Base-by-base conservation (phyloP, 92 coral and sea anemone genomes). In the Ricordea florida region DNA sequence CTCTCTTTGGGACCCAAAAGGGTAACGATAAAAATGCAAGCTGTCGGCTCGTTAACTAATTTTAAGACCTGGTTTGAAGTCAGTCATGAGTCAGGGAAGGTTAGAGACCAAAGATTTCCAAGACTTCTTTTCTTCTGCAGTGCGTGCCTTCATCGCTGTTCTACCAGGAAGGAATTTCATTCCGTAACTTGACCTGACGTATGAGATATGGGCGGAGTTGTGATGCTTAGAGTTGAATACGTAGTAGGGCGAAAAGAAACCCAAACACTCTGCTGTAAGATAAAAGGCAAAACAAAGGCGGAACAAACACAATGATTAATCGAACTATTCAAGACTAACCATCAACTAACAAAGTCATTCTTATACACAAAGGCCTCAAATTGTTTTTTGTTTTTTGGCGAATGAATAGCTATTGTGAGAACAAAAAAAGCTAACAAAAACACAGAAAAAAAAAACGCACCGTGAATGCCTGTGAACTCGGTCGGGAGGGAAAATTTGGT, bases 241-340 rank as follows among this genome's bases (percentile, higher is more conserved):
- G 31, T 57, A 73, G 57, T 47, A 43, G 70, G 49, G 10, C 24
- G 47, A 62, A n/a, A n/a, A n/a, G n/a, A 73, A 79, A 60, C 80
- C 85, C 59, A 79, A 79, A 79, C 74, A 79, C 55, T 70, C 66
- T 16, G 71, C 70, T 69, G 49, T 69, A 26, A 32, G 30, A 44
- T 25, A 64, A 51, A 68, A 65, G 44, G 56, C 74, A 24, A 49
- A 60, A 74, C 81, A 81, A 69, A 61, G 44, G 29, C 30, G 67
- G 81, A 75, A 81, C 87, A 87, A 87, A 87, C 69, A 80, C 82
- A 28, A 48, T 75, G 74, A 81, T 87, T 87, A 87, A 74, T 74
- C 66, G 75, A 40, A 50, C 73, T 80, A 87, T 87, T 87, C 68
- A 74, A 9, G 67, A 34, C 72, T 69, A 84, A 76, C 79, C 47